Percentiles rank a stretch among this genome's conserved stretches.
phyloP scores from a whole-genome alignment of 2,888 invertebrate genomes.

The Deladenus siricidicola region DNA sequence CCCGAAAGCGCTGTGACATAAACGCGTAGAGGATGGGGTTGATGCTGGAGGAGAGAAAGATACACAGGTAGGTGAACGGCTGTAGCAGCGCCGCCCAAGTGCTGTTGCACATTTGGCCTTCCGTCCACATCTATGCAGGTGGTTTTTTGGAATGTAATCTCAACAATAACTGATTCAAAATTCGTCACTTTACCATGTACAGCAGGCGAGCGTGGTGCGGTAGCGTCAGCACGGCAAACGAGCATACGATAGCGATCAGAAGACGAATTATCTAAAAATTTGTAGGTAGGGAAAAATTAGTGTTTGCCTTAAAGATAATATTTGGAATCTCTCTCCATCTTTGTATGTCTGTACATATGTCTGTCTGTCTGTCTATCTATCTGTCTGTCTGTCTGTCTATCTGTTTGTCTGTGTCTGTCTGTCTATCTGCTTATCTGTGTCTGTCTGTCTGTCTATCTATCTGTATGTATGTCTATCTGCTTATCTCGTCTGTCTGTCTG shows the following conservation, averaged over 20 bases:
- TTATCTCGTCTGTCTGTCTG: too few relatives aligned
- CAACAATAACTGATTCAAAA: not conserved
- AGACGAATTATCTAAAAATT: slow-evolving; percentile 64
- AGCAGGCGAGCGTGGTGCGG: slow-evolving; percentile 71
- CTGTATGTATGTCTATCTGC: too few relatives aligned
- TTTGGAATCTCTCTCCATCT: too few relatives aligned
- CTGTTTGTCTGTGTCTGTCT: too few relatives aligned
- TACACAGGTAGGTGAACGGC: slow-evolving; percentile 40
- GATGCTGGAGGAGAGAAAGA: slow-evolving; percentile 44
- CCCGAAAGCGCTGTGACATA: slow-evolving; percentile 45
- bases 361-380: too few relatives aligned
- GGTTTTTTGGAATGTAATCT: not conserved
- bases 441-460: too few relatives aligned
- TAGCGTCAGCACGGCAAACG: slow-evolving; percentile 79
- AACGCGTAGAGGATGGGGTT: slow-evolving; percentile 50
- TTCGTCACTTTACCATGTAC: slow-evolving; percentile 23
- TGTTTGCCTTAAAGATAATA: too few relatives aligned
- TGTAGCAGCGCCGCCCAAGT: slow-evolving; percentile 38
- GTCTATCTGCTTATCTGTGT: too few relatives aligned
- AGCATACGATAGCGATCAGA: slow-evolving; percentile 76
- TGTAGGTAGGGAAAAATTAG: not conserved
- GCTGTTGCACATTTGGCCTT: slow-evolving; percentile 30
- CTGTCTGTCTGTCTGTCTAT: too few relatives aligned
- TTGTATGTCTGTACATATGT: too few relatives aligned
- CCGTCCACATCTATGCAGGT: slow-evolving; percentile 34